Conservation (phyloP, 2,888 invertebrate species). For the Ectropis crepuscularia region DNA sequence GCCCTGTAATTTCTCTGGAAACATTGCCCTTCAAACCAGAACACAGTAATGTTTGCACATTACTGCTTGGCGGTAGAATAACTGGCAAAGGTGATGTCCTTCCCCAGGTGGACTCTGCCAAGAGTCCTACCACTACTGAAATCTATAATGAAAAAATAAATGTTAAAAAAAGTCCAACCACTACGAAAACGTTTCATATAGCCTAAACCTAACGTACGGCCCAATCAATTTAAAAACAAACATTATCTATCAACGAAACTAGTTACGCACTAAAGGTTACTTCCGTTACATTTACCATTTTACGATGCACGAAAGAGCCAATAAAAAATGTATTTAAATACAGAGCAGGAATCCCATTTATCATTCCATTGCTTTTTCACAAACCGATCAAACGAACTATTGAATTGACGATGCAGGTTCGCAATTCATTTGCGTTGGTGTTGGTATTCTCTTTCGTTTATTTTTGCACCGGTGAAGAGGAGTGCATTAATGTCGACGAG, state of each 20-base stretch:
- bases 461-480: conserved; percentile 36
- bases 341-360: conserved; percentile 39
- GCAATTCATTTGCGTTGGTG: conserved; percentile 40
- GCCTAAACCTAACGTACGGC: too few species aligned
- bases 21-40: too few species aligned
- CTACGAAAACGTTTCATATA: too few species aligned
- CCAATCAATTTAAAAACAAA: too few species aligned
- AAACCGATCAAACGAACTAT: conserved; percentile 45
- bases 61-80: too few species aligned
- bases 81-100: too few species aligned
- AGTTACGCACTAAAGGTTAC: conserved; percentile 9
- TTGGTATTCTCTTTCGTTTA: conserved; percentile 41
- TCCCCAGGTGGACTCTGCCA: too few species aligned
- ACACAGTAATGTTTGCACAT: too few species aligned
- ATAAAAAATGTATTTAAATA: conserved; percentile 44
- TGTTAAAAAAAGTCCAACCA: too few species aligned
- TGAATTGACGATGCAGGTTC: conserved; percentile 45
- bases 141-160: too few species aligned
- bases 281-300: conserved; percentile 27
- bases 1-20: too few species aligned
- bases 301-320: conserved; percentile 24
- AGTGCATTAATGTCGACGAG: conserved; percentile 47
- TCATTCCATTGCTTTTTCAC: conserved; percentile 40
- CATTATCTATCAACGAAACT: conserved; percentile 2
- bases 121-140: too few species aligned